Conservation (phyloP, 1,140 invertebrate genomes). For the Rhyzopertha dominica region DNA sequence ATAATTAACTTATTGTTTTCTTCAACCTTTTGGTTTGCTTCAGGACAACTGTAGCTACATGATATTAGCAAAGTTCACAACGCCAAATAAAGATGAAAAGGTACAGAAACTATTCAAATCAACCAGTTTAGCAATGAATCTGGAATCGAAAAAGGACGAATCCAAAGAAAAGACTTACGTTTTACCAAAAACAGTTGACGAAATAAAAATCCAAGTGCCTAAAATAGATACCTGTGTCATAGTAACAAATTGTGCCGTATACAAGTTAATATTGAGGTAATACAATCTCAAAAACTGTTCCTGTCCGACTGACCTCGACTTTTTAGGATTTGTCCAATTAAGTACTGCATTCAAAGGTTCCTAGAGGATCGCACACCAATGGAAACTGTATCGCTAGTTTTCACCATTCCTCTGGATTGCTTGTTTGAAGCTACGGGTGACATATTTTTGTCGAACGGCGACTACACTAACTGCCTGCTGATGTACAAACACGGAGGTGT, state of each 20-base stretch:
- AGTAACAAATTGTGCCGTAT: conserved; percentile 63
- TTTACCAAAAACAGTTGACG: conserved; percentile 49
- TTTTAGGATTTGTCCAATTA: too few relatives aligned
- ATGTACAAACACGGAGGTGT: conserved; percentile 71
- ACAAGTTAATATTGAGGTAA: conserved; percentile 62
- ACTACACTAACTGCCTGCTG: conserved; percentile 60
- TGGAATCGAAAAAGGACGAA: conserved; percentile 34
- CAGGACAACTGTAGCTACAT: too few relatives aligned
- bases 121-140: conserved; percentile 41
- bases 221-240: conserved; percentile 63
- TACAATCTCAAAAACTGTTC: too few relatives aligned
- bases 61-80: conserved; percentile 54
- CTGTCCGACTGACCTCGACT: too few relatives aligned
- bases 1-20: too few relatives aligned
- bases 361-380: too few relatives aligned
- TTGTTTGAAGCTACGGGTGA: conserved; percentile 70
- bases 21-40: too few relatives aligned
- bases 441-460: conserved; percentile 57
- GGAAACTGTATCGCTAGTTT: conserved; percentile 53
- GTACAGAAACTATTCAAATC: conserved; percentile 49
- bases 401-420: conserved; percentile 63
- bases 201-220: conserved; percentile 50
- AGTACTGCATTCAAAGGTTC: too few relatives aligned
- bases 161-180: conserved; percentile 42
- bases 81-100: conserved; percentile 48